Evolutionary conservation across 2,113 vertebrate species (phyloP).

Genomic region (Phyllostomus hastatus): DNA sequence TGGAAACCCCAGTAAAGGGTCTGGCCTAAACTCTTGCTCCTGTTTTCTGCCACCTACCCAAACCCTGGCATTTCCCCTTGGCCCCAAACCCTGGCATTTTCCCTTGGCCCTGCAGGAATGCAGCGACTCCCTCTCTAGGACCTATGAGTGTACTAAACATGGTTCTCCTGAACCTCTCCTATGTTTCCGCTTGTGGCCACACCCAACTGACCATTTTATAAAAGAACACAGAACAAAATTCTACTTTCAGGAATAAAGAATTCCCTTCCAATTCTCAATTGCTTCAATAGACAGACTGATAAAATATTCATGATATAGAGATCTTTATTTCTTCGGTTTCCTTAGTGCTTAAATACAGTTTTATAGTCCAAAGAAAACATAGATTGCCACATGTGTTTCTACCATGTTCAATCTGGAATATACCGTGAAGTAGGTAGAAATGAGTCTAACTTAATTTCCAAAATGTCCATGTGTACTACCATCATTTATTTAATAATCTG

Average conservation of each 20-base stretch:
- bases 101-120: not conserved
- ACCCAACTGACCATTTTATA: not conserved
- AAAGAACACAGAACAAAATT: not conserved
- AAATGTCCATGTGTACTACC: not conserved
- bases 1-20: not conserved
- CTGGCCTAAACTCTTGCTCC: not conserved
- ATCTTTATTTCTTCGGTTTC: not conserved
- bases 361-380: not conserved
- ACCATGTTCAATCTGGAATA: not conserved
- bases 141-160: not conserved
- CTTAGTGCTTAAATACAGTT: not conserved
- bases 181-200: not conserved
- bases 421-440: not conserved
- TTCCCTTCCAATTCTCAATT: not conserved
- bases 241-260: not conserved
- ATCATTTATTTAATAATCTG: not conserved
- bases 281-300: not conserved
- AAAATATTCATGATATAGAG: not conserved
- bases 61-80: not conserved
- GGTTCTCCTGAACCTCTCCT: not conserved
- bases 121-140: not conserved
- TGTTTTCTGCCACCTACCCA: not conserved
- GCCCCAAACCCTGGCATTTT: not conserved
- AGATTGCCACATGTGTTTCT: not conserved
- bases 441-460: not conserved